Evolutionary conservation across 2,888 invertebrate genomes (phyloP), one percentile per base, ranked within the genome.

Genomic region (Caenorhabditis virilis): DNA sequence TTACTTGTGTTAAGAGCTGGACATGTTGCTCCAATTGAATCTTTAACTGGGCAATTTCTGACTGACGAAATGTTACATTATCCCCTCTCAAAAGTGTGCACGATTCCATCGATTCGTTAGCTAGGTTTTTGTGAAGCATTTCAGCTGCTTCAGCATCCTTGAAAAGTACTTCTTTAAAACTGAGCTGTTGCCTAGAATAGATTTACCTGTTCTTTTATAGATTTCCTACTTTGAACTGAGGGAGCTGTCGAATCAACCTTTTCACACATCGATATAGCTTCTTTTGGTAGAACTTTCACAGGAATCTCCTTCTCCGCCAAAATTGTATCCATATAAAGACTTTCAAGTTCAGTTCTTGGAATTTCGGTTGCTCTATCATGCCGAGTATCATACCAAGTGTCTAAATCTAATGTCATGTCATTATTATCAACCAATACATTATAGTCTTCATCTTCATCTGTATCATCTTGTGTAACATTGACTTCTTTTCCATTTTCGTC

Each of bases 1-100:
- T 41, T 16, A 46, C 46, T 26, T 48, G 63, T 13, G 65, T 65
- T 9, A 60, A 30, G 1, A 65, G 45, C 18, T 65, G 65, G 4
- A 65, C 65, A 43, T 65, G 65, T 25, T 65, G 65, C 18, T 49
- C 49, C 18, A 65, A 15, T 39, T 65, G 65, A 16, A 35, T n/a
- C 7, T 36, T 36, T 0, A 65, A 42, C 39, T 36, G 48, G 1
- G 26, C 35, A 11, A 65, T 6, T 27, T 65, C 65, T 26, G 38
- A 18, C 1, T 18, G 25, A 18, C 51, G 50, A 43, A 64, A 59
- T 22, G 47, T 47, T 13, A 47, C 35, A 11, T 47, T 6, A 16
- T 22, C 41, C 15, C 26, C 18, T 36, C 11, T 39, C 1, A 63
- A 11, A 20, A 63, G 49, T 22, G 48, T 38, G 18, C 57, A 58